Base-by-base conservation (phyloP, 2,888 invertebrate genomes). In the Nesidiocoris tenuis region DNA sequence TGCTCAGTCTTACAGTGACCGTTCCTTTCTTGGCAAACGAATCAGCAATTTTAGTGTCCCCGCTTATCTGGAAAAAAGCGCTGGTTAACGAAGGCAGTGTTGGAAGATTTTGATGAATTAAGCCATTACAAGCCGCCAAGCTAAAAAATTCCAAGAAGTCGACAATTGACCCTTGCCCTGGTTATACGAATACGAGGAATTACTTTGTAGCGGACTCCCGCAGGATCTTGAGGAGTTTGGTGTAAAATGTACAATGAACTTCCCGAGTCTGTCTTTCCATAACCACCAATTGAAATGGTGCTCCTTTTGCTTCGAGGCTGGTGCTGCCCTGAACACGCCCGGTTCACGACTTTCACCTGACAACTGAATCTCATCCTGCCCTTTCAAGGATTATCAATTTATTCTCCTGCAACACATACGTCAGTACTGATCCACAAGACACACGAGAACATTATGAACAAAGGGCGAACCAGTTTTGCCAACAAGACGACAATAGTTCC, bases 361-460 rank as follows among this genome's bases (percentile, higher is more conserved):
- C 70, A 70, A 5, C 17, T 23, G 59, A 70, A 70, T 25, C 70
- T 70, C 70, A 70, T 70, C n/a, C n/a, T n/a, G n/a, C n/a, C n/a
- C n/a, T n/a, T n/a, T n/a, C n/a, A n/a, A n/a, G n/a, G n/a, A n/a
- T n/a, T n/a, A n/a, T n/a, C n/a, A n/a, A n/a, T n/a, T n/a, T n/a
- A n/a, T n/a, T n/a, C n/a, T n/a, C n/a, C n/a, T n/a, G n/a, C n/a
- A n/a, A n/a, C n/a, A n/a, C n/a, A n/a, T n/a, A n/a, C n/a, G n/a
- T n/a, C n/a, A n/a, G n/a, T n/a, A n/a, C n/a, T n/a, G n/a, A n/a
- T n/a, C n/a, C n/a, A n/a, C n/a, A n/a, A n/a, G n/a, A n/a, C n/a
- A n/a, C n/a, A n/a, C n/a, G n/a, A n/a, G n/a, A n/a, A n/a, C n/a
- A n/a, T n/a, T n/a, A n/a, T n/a, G n/a, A n/a, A n/a, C n/a, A n/a